Evolutionary conservation across 1,140 invertebrate genomes (phyloP).

Genomic region (Drosophila novamexicana): DNA sequence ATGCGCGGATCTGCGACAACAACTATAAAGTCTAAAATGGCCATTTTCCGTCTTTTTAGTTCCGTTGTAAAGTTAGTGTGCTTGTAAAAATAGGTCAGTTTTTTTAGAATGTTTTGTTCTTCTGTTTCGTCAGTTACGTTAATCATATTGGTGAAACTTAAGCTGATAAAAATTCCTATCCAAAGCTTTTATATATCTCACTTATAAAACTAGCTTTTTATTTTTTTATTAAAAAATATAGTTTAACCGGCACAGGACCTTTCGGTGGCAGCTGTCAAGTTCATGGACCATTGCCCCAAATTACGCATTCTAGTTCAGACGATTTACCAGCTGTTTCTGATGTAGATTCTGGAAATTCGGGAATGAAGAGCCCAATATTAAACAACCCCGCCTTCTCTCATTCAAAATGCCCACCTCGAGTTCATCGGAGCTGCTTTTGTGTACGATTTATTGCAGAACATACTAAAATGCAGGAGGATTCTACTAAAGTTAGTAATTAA

Average conservation of each 20-base stretch:
- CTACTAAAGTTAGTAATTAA: conserved; percentile 91
- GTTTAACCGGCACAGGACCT: conserved; percentile 89
- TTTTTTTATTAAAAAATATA: conserved; percentile 66
- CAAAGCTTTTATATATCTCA: no score
- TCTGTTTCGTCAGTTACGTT: no score
- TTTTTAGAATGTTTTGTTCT: no score
- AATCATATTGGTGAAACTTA: not conserved
- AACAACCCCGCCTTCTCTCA: conserved; percentile 91
- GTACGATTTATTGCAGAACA: conserved; percentile 97
- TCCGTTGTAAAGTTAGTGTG: no score
- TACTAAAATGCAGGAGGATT: conserved; percentile 96
- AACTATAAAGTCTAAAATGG: no score
- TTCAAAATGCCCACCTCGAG: conserved; percentile 91
- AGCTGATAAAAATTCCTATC: not conserved
- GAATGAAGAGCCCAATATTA: conserved; percentile 89
- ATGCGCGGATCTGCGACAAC: no score
- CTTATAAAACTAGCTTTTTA: not conserved
- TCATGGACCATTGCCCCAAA: conserved; percentile 87
- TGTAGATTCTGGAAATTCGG: conserved; percentile 64
- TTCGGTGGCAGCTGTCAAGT: conserved; percentile 93
- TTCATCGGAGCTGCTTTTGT: conserved; percentile 96
- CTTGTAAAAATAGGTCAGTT: no score
- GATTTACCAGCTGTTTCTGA: conserved; percentile 85
- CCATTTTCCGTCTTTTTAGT: no score
- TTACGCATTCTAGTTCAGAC: conserved; percentile 86